These are phyloP conservation scores for Macaria liturata DNA, from an alignment of 2,888 invertebrate species.

Conservation along the genomic window DNA sequence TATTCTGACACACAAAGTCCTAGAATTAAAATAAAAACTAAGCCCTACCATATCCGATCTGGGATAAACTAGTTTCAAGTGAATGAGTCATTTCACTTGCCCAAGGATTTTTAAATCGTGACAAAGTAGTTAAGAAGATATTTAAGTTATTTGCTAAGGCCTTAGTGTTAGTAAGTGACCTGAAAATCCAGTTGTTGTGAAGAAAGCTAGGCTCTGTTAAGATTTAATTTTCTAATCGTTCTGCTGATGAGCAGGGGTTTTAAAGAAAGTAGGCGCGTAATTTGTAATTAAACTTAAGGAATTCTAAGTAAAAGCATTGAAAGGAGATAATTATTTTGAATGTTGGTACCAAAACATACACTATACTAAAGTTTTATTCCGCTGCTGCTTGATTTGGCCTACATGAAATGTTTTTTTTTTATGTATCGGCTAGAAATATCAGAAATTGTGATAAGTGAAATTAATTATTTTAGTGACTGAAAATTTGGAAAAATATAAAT, in stretches of 20 bases:
- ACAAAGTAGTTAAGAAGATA: conserved; percentile 10
- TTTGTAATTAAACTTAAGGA: too few species aligned
- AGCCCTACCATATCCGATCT: background rate
- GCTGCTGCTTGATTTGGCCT: too few species aligned
- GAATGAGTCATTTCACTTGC: conserved; percentile 8
- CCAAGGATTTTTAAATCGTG: conserved; percentile 14
- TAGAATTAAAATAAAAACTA: too few species aligned
- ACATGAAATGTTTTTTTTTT: too few species aligned
- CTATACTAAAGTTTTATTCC: too few species aligned
- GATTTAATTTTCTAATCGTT: conserved; percentile 13
- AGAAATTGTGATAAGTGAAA: too few species aligned
- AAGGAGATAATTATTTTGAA: too few species aligned
- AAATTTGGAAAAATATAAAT: too few species aligned
- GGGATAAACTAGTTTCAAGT: conserved; percentile 8
- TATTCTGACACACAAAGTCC: too few species aligned
- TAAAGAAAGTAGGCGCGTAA: conserved; percentile 1
- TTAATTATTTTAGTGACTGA: too few species aligned
- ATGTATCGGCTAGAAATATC: too few species aligned
- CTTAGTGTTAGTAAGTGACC: conserved; percentile 16
- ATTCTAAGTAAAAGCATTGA: background rate
- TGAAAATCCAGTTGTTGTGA: conserved; percentile 16
- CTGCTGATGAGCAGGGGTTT: conserved; percentile 2
- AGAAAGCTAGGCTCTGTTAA: conserved; percentile 16
- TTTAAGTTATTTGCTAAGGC: conserved; percentile 8
- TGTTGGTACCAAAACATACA: too few species aligned